These are phyloP conservation scores for Telmatochromis sp. DNA, from an alignment of 2,113 vertebrate genomes.

Conservation along the genomic window DNA sequence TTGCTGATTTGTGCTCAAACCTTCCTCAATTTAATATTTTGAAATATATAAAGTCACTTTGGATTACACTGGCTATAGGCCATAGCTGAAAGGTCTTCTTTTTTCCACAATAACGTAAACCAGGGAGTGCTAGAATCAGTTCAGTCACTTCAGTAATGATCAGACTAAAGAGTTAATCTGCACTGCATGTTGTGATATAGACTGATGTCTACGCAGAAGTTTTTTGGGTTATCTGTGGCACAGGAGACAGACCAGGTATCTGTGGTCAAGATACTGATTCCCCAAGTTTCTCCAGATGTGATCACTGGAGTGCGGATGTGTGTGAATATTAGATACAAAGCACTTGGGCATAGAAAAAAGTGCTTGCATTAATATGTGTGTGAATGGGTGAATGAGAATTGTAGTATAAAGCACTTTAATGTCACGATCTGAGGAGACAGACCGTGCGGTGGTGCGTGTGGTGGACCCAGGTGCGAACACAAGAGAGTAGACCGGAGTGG, in stretches of 20 bases:
- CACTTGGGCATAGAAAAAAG: not conserved
- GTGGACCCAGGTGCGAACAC: too few species aligned
- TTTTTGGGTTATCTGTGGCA: not conserved
- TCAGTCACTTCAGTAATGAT: not conserved
- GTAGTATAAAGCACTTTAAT: not conserved
- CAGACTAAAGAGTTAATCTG: not conserved
- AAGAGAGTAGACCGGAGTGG: too few species aligned
- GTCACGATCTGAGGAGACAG: too few species aligned
- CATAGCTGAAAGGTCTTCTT: not conserved
- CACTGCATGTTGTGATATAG: not conserved
- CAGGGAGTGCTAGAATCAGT: not conserved
- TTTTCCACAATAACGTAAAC: not conserved
- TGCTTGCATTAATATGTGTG: not conserved
- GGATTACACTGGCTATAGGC: not conserved
- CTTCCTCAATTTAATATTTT: not conserved
- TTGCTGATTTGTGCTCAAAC: not conserved
- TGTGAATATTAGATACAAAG: not conserved
- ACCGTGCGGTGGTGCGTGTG: fast-evolving
- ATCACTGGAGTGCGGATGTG: fast-evolving
- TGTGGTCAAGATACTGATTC: not conserved
- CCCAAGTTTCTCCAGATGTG: not conserved
- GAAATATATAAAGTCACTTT: not conserved
- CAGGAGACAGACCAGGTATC: not conserved
- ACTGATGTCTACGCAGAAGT: not conserved
- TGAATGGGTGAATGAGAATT: not conserved